Conservation (phyloP, 2,888 invertebrate genomes). For the Heliconius aoede region DNA sequence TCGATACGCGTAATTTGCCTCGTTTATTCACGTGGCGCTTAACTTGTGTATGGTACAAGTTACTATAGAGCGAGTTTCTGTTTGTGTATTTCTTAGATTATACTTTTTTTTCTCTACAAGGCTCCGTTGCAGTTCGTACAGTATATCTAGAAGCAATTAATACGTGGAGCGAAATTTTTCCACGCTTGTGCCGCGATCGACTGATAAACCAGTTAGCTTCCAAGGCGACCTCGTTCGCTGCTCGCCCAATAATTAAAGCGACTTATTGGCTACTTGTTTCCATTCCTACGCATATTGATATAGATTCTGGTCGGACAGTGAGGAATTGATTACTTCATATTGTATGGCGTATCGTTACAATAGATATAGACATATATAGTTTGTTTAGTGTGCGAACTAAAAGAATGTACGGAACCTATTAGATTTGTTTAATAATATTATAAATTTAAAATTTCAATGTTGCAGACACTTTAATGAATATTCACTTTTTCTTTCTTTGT, state of each 20-base stretch:
- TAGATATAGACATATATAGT: background rate
- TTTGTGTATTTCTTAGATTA: background rate
- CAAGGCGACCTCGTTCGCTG: conserved; percentile 76
- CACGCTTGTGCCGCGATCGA: conserved; percentile 60
- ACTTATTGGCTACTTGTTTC: conserved; percentile 78
- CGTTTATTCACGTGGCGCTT: conserved; percentile 51
- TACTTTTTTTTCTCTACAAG: background rate
- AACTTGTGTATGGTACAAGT: conserved; percentile 52
- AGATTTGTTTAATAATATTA: background rate
- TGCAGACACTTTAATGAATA: background rate
- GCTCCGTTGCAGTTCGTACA: conserved; percentile 35
- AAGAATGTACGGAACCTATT: background rate
- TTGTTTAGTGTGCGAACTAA: background rate
- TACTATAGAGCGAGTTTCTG: conserved; percentile 47
- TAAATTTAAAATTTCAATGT: background rate
- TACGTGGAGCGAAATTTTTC: conserved; percentile 53
- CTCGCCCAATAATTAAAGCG: conserved; percentile 76
- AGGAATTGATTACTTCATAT: conserved; percentile 40
- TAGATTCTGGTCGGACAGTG: conserved; percentile 60
- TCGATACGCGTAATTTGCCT: conserved; percentile 42
- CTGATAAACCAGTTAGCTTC: conserved; percentile 79
- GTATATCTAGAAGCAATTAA: conserved; percentile 35
- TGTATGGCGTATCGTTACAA: conserved; percentile 8
- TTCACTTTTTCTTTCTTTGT: background rate
- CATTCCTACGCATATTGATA: conserved; percentile 62